Percentiles rank a stretch among this genome's conserved stretches.
These are phyloP conservation scores for Theocolax elegans DNA, from an alignment of 1,140 invertebrate genomes.

Conservation along the genomic window DNA sequence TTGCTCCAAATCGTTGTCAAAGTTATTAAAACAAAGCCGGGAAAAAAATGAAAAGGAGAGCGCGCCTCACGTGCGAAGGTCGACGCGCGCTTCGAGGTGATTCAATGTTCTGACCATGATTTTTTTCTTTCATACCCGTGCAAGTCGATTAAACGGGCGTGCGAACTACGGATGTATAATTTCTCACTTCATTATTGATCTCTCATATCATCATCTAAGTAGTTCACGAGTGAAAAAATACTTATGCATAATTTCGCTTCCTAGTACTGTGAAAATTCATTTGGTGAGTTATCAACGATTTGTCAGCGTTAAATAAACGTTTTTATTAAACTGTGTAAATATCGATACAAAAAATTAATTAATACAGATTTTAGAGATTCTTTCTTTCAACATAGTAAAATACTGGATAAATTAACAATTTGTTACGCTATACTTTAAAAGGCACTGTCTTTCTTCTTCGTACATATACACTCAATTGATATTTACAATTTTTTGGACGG, in stretches of 20 bases:
- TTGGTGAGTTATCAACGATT: background rate
- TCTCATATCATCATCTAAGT: too few relatives aligned
- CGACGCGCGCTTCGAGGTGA: background rate
- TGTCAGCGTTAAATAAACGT: slow-evolving; percentile 8
- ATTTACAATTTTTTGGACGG: slow-evolving; percentile 39
- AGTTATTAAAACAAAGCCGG: slow-evolving; percentile 2
- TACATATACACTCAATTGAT: slow-evolving; percentile 16
- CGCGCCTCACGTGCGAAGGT: slow-evolving; percentile 15
- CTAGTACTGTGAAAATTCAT: background rate
- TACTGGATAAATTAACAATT: slow-evolving; percentile 33
- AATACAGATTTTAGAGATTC: slow-evolving; percentile 29
- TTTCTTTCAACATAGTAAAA: slow-evolving; percentile 47
- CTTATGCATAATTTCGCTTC: too few relatives aligned
- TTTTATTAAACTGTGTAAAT: slow-evolving; percentile 29
- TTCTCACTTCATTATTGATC: background rate
- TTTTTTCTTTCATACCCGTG: background rate
- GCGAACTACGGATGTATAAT: slow-evolving; percentile 4
- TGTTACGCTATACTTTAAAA: slow-evolving; percentile 11
- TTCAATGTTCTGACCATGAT: slow-evolving; percentile 24
- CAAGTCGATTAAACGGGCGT: background rate
- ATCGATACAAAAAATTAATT: slow-evolving; percentile 17
- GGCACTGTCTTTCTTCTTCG: slow-evolving; percentile 4
- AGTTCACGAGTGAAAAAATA: too few relatives aligned
- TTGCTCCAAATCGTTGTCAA: background rate
- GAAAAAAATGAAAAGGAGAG: slow-evolving; percentile 9